These are phyloP conservation scores for Nothocercus julius DNA, from an alignment of 2,113 vertebrate species.

Conservation along the genomic window DNA sequence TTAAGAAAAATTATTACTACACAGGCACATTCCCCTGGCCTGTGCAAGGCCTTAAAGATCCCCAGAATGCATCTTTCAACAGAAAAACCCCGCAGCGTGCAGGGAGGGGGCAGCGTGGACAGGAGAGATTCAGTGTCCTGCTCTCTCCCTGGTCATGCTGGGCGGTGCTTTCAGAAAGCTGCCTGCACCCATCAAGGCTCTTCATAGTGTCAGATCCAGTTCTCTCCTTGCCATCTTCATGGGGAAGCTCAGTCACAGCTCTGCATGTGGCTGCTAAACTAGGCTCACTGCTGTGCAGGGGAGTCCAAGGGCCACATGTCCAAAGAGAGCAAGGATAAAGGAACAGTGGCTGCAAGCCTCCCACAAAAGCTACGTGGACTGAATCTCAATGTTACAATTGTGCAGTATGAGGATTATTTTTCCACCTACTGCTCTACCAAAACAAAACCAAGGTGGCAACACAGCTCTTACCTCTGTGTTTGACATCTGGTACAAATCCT, in stretches of 20 bases:
- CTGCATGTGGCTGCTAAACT: not conserved
- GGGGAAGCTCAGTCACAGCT: fast-evolving
- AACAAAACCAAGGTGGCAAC: not conserved
- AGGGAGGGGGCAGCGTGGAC: not conserved
- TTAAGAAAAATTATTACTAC: not conserved
- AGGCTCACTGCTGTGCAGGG: not conserved
- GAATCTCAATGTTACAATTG: not conserved
- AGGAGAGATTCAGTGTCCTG: not conserved
- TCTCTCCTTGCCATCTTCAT: not conserved
- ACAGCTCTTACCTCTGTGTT: constrained; percentile 90
- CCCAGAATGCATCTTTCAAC: not conserved
- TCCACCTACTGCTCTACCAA: fast-evolving
- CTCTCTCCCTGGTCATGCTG: fast-evolving
- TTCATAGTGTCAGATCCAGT: not conserved
- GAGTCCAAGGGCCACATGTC: not conserved
- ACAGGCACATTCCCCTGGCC: not conserved
- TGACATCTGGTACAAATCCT: constrained; percentile 96
- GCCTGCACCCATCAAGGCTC: fast-evolving
- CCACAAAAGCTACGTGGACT: not conserved
- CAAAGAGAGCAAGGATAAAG: not conserved
- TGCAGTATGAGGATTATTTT: fast-evolving
- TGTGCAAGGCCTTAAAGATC: fast-evolving
- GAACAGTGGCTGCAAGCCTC: not conserved
- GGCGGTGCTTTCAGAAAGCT: not conserved
- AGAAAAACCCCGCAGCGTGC: not conserved